Conservation (phyloP, 2,888 invertebrate genomes). For the Tryphoninae sp. region DNA sequence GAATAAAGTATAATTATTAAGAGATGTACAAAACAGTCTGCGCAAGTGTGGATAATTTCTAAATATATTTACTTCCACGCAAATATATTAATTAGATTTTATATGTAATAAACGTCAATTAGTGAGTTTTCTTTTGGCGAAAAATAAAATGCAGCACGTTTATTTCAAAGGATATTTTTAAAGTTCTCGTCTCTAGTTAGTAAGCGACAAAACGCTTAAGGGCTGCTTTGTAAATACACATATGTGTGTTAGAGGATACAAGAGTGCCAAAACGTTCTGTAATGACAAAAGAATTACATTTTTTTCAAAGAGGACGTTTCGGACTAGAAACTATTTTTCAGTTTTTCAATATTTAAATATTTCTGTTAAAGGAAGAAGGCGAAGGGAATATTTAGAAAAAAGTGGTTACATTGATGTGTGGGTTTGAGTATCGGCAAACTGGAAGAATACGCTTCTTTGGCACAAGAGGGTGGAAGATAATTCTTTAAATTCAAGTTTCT, state of each 20-base stretch:
- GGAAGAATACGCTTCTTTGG: too few relatives aligned
- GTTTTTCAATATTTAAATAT: not conserved
- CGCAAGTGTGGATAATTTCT: not conserved
- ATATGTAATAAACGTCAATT: constrained; percentile 7
- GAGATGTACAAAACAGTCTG: constrained; percentile 35
- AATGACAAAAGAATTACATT: too few relatives aligned
- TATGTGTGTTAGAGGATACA: too few relatives aligned
- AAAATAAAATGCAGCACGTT: constrained; percentile 15
- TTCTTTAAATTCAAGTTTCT: too few relatives aligned
- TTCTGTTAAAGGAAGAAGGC: not conserved
- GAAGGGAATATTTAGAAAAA: not conserved
- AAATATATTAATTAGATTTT: constrained; percentile 25
- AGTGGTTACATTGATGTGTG: not conserved
- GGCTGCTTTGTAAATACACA: too few relatives aligned
- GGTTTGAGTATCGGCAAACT: too few relatives aligned
- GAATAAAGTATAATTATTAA: constrained; percentile 15
- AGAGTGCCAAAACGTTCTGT: too few relatives aligned
- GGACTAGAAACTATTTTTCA: not conserved
- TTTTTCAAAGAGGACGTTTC: not conserved
- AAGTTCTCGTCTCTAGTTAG: too few relatives aligned
- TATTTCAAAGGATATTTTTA: not conserved
- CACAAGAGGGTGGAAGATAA: too few relatives aligned
- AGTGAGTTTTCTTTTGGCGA: not conserved
- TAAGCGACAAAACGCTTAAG: too few relatives aligned
- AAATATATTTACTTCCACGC: constrained; percentile 1